Base-by-base conservation (phyloP, 1,140 invertebrate genomes). In the Drosophila triauraria region DNA sequence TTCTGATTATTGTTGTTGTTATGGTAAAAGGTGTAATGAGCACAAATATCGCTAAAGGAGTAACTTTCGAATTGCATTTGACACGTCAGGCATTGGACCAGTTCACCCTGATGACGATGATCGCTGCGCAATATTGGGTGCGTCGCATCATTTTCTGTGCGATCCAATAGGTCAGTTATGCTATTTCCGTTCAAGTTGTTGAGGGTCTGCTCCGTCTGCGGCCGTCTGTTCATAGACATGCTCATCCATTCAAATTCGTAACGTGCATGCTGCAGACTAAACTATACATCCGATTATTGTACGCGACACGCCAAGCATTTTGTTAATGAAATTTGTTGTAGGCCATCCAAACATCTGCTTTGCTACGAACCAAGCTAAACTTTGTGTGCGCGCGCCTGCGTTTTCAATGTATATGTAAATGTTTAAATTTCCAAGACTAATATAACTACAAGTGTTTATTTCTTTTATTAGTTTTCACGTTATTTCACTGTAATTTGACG, bases 81-180 rank as follows among this genome's bases (percentile, higher is more conserved):
- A 60, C 91, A 92, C 40, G 75, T 91, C 38, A 87, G 23, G 38
- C 88, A 92, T n/a, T 77, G 78, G 40, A 80, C 48, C 43, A 17
- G 46, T 58, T 85, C 59, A 30, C 58, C 54, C 48, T 72, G 47
- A 67, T 76, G 68, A 2, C 60, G 44, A 48, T 61, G 68, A 85
- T 92, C 91, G 17, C 65, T 47, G 35, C 80, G 78, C 32, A 92
- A 51, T 15, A 88, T 64, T 48, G 75, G 79, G 75, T 84, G 80
- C 27, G 86, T 91, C 46, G 91, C 85, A 82, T 92, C 91, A 54
- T 68, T 82, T 63, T 92, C 91, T 7, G 82, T 79, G 23, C 54
- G 53, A 40, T 64, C 82, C 13, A 47, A 40, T 20, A 15, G 15
- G 47, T 69, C 61, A 30, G 40, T 43, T 62, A 40, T 35, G 27